Evolutionary conservation across 2,888 invertebrate genomes (phyloP), one percentile per base, ranked within the genome.

Genomic region (Patella pellucida): DNA sequence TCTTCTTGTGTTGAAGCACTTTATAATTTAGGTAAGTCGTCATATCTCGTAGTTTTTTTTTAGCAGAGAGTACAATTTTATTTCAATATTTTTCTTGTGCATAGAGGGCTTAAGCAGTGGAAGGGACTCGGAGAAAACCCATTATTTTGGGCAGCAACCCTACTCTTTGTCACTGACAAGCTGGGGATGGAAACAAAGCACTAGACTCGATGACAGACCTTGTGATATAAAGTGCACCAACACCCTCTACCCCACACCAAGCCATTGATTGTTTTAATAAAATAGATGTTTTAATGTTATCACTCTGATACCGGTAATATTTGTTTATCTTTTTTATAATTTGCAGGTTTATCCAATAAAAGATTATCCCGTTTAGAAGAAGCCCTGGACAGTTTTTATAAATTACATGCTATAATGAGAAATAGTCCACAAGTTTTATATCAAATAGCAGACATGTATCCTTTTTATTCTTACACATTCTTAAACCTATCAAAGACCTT

Each of bases 1-100:
- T 94, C 95, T 0, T 94, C 95, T 50, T 95, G 95, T 88, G 94
- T 96, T 52, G 96, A 96, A 91, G 96, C 95, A 1, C 92, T 95
- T 52, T 96, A 95, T 88, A 96, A 96, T 91, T 91, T 96, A 77
- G 96, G 96, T 92, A 88, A 91, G 90, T 76, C 56, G 41, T 56
- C 31, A 19, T n/a, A n/a, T n/a, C 11, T 19, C n/a, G n/a, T 56
- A 16, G 19, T 1, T 1, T 4, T 1, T n/a, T n/a, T 56, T 19
- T n/a, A 19, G 1, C 27, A 27, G 27, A 31, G 31, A 12, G 27
- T 68, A n/a, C 27, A 68, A 68, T 27, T 68, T 19, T 68, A 68
- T 68, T 68, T 31, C 31, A 31, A 31, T 31, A 31, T 2, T 31
- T 31, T 31, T 31, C 31, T 4, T 31, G 31, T 4, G 1, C 41